A percentile compares a stretch with the other conserved stretches of the same genome.
Conservation (phyloP, 2,113 vertebrate genomes). For the Tupaia chinensis region DNA sequence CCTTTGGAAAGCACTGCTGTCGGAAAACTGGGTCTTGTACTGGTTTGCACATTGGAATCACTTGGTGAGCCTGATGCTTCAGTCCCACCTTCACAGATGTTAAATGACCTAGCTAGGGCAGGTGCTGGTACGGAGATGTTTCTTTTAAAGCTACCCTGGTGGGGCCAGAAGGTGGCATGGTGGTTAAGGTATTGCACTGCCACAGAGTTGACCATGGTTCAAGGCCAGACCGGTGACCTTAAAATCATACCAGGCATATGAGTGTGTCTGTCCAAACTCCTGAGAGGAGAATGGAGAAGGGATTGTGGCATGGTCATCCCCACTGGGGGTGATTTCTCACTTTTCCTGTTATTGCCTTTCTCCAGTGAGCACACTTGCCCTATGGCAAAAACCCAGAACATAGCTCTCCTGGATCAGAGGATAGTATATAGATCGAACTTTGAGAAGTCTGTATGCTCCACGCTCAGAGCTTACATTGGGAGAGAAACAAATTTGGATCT, state of each 20-base stretch:
- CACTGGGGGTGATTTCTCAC: too few relatives aligned
- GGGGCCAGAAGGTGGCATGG: too few relatives aligned
- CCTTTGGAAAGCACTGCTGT: not conserved
- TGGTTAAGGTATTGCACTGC: too few relatives aligned
- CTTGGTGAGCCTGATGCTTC: not conserved
- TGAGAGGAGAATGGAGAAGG: too few relatives aligned
- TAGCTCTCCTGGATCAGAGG: too few relatives aligned
- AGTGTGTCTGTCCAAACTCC: too few relatives aligned
- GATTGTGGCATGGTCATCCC: too few relatives aligned
- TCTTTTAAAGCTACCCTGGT: not conserved
- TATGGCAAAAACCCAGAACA: not conserved
- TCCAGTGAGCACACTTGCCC: too few relatives aligned
- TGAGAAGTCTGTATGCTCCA: not conserved
- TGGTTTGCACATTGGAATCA: not conserved
- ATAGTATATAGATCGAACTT: not conserved
- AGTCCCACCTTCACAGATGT: not conserved
- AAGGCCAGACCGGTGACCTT: too few relatives aligned
- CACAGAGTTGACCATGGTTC: too few relatives aligned
- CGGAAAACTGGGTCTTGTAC: accelerated
- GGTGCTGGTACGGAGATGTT: not conserved
- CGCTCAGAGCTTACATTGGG: not conserved
- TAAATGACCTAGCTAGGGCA: not conserved
- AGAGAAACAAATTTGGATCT: not conserved
- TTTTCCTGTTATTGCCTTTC: too few relatives aligned
- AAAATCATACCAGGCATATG: too few relatives aligned